Base-by-base conservation (phyloP, 2,113 vertebrate genomes). In the Odobenus rosmarus region DNA sequence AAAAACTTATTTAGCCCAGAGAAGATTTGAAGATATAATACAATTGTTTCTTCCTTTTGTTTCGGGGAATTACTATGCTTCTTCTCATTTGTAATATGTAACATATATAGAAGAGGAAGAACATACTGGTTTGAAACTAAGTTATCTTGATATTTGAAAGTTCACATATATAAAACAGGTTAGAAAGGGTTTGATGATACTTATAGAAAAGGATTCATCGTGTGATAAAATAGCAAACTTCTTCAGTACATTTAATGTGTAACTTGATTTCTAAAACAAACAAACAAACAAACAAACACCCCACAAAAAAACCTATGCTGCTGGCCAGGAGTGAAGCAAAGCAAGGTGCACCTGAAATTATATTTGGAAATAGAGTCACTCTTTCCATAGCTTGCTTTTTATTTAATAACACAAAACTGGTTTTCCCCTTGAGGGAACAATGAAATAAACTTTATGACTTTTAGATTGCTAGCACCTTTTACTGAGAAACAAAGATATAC, bases 341-440 rank as follows among this genome's bases (percentile, higher is more conserved):
- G 85, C 36, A 98, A 84, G 81, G 95, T 94, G 39, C 81, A 95
- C 31, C 7, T 77, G 83, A 97, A 97, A 80, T 82, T 42, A 95
- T 92, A n/a, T 90, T 96, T 93, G 93, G 24, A 96, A 94, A 92
- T 80, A 39, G 3, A 88, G 71, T 23, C 69, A 74, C 5, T 91
- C 26, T 91, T 97, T 71, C 36, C 36, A 85, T 95, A 91, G 31
- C 59, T 71, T 94, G 57, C 11, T 18, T 88, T 97, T 97, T 96
- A 88, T 86, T 61, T 96, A 98, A 84, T 91, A 91, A 89, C 46
- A 84, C 19, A 67, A 86, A 87, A 74, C 62, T 85, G 8, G 10
- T 67, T 69, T 86, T 92, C 74, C 82, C 69, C 46, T 46, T 36
- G 42, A 95, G 92, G 53, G n/a, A 94, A 95, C 69, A 95, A 84